Conservation (phyloP, 1,140 invertebrate species). For the Diorhabda sublineata region DNA sequence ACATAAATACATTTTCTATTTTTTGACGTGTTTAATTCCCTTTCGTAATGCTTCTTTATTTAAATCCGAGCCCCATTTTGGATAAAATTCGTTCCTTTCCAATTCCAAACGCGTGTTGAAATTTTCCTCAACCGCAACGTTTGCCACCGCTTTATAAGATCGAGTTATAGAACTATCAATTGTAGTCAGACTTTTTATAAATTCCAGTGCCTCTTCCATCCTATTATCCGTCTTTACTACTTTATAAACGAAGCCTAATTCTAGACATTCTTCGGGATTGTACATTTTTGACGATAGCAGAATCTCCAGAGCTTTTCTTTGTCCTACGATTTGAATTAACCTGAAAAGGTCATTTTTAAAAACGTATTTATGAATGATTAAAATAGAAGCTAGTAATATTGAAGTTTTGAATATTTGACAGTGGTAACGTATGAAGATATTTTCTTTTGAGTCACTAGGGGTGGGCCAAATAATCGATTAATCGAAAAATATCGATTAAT, state of each 20-base stretch:
- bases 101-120: conserved; percentile 9
- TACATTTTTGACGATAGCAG: conserved; percentile 8
- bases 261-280: conserved; percentile 14
- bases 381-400: too few species aligned
- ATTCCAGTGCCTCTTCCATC: conserved; percentile 8
- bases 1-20: neutral
- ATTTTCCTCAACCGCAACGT: neutral
- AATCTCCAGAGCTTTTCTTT: conserved; percentile 13
- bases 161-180: neutral
- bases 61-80: conserved; percentile 14
- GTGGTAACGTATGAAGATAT: too few species aligned
- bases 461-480: too few species aligned
- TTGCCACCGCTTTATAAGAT: conserved; percentile 4
- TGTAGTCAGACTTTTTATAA: conserved; percentile 4
- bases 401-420: too few species aligned
- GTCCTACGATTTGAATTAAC: conserved; percentile 7
- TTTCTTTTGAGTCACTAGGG: too few species aligned
- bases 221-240: conserved; percentile 6
- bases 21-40: conserved; percentile 10
- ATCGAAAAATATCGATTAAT: too few species aligned
- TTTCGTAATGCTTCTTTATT: conserved; percentile 13
- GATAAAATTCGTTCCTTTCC: conserved; percentile 4
- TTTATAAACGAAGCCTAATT: conserved; percentile 9
- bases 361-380: neutral
- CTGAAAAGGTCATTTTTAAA: conserved; percentile 7